Evolutionary conservation across 2,113 vertebrate genomes (phyloP).

Genomic region (Cochlearius cochlearius): DNA sequence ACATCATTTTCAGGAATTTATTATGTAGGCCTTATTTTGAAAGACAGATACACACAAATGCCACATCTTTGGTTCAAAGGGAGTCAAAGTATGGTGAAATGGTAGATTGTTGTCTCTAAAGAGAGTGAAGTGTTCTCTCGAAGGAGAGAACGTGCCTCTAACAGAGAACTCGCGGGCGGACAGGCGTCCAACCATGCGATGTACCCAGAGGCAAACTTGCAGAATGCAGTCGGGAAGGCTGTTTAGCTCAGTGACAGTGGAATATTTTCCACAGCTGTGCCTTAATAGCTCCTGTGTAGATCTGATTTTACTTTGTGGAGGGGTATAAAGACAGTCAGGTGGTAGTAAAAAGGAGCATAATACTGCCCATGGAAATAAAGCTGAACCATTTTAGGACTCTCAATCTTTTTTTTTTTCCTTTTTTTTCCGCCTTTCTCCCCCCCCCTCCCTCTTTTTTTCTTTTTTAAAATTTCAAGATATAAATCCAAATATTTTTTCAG

Average conservation of each 20-base stretch:
- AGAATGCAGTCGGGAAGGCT: neutral
- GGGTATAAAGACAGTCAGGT: neutral
- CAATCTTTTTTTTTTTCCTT: too few relatives aligned
- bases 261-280: conserved; percentile 12
- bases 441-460: neutral
- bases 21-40: neutral
- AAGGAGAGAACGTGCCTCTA: neutral
- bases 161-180: neutral
- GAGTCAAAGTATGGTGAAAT: conserved; percentile 5
- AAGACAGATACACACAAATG: neutral
- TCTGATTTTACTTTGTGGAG: neutral
- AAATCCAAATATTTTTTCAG: neutral
- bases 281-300: neutral
- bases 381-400: neutral
- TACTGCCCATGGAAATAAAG: neutral
- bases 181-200: neutral
- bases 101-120: neutral
- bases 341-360: neutral
- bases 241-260: neutral
- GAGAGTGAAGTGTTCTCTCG: neutral
- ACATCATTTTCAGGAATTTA: neutral
- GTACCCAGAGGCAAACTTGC: neutral
- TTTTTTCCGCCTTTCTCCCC: too few relatives aligned
- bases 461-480: neutral
- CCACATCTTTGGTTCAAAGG: neutral